These are phyloP conservation scores for Cephus nigrinus DNA, from an alignment of 2,888 invertebrate species.

Conservation along the genomic window DNA sequence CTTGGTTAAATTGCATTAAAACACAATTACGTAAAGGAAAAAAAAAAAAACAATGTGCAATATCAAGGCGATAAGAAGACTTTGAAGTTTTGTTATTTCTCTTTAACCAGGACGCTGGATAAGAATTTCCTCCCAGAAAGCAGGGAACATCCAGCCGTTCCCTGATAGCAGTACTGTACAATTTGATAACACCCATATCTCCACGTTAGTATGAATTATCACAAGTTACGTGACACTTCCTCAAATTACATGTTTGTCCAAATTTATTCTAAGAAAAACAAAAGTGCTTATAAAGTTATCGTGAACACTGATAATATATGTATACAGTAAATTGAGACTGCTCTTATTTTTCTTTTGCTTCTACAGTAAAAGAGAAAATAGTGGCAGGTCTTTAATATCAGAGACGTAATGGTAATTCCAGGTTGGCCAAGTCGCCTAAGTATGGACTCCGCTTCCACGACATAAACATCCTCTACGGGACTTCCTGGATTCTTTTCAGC, in stretches of 20 bases:
- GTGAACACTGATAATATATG: neutral
- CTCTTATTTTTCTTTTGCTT: neutral
- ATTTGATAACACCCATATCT: neutral
- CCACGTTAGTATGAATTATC: neutral
- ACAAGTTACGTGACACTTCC: neutral
- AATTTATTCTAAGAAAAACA: neutral
- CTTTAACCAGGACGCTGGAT: neutral
- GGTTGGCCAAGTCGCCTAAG: neutral
- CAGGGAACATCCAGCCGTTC: neutral
- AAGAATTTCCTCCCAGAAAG: constrained; percentile 1
- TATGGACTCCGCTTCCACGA: neutral
- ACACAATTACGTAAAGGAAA: neutral
- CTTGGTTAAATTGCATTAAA: neutral
- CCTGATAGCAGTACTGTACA: neutral
- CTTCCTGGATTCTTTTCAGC: neutral
- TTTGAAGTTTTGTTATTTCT: neutral
- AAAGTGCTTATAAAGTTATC: neutral
- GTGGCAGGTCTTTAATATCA: neutral
- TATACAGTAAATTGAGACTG: neutral
- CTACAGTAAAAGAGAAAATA: neutral
- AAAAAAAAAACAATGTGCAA: constrained; percentile 2
- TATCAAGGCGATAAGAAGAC: neutral
- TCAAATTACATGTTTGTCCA: neutral
- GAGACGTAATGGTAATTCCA: neutral
- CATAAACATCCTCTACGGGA: neutral